These are phyloP conservation scores for Melanotaenia nigrans DNA, from an alignment of 2,797 vertebrate species.

Conservation along the genomic window DNA sequence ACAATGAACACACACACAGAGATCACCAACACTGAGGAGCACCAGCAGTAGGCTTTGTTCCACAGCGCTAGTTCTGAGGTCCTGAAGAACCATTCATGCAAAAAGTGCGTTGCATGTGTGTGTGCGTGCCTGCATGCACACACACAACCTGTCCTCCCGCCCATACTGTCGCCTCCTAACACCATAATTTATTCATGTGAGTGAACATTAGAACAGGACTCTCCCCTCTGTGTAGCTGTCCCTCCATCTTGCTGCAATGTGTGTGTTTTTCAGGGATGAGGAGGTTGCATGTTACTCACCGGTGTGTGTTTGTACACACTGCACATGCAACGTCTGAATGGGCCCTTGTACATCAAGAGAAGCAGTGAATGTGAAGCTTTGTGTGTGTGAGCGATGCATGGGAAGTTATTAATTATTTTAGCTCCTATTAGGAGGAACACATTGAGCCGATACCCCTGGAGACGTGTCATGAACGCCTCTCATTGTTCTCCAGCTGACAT, in stretches of 20 bases:
- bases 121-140: not conserved
- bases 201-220: constrained; percentile 74
- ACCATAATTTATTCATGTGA: constrained; percentile 76
- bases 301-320: not conserved
- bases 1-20: constrained; percentile 52
- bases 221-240: constrained; percentile 47
- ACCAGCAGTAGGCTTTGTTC: constrained; percentile 74
- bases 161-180: constrained; percentile 71
- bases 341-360: not conserved
- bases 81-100: constrained; percentile 62
- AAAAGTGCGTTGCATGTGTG: constrained; percentile 34
- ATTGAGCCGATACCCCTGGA: constrained; percentile 66
- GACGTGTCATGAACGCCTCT: constrained; percentile 75
- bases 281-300: constrained; percentile 30
- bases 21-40: constrained; percentile 52
- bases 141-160: constrained; percentile 39
- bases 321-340: constrained; percentile 17
- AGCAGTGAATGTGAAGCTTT: not conserved
- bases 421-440: constrained; percentile 67
- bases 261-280: constrained; percentile 23
- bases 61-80: constrained; percentile 56
- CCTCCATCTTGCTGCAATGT: constrained; percentile 29
- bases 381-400: constrained; percentile 3
- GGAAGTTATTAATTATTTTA: constrained; percentile 75
- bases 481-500: constrained; percentile 74